Conservation (phyloP, 1,140 invertebrate genomes). For the Macrobrachium nipponense region DNA sequence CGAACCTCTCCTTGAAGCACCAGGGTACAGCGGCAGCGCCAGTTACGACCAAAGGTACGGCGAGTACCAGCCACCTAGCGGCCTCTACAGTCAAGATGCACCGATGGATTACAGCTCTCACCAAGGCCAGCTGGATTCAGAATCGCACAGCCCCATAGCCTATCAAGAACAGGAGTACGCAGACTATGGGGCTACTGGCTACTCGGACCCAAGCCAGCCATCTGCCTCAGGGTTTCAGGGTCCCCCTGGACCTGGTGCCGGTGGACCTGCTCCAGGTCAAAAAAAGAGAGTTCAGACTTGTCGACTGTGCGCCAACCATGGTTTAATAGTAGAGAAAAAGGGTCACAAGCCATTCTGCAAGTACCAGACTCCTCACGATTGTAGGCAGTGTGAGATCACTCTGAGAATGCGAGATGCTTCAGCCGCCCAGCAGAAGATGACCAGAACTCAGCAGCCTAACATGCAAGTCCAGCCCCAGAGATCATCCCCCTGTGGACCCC, state of each 20-base stretch:
- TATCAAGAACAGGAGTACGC: not conserved
- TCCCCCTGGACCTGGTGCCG: not conserved
- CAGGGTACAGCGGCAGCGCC: not conserved
- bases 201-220: not conserved
- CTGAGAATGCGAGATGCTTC: not conserved
- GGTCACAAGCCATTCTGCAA: not conserved
- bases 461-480: not conserved
- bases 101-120: not conserved
- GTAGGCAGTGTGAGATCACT: not conserved
- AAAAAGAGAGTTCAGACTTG: constrained; percentile 2
- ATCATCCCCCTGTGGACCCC: not conserved
- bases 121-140: not conserved
- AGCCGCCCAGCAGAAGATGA: not conserved
- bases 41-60: not conserved
- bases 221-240: not conserved
- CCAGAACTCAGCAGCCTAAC: not conserved
- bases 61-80: not conserved
- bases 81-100: not conserved
- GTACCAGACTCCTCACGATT: not conserved
- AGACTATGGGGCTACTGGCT: not conserved
- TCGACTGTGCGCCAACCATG: not conserved
- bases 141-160: not conserved
- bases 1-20: not conserved
- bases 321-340: not conserved
- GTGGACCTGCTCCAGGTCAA: not conserved